Evolutionary conservation across 2,888 invertebrate genomes (phyloP), one percentile per base, ranked within the genome.

Genomic region (Brenthis daphne): DNA sequence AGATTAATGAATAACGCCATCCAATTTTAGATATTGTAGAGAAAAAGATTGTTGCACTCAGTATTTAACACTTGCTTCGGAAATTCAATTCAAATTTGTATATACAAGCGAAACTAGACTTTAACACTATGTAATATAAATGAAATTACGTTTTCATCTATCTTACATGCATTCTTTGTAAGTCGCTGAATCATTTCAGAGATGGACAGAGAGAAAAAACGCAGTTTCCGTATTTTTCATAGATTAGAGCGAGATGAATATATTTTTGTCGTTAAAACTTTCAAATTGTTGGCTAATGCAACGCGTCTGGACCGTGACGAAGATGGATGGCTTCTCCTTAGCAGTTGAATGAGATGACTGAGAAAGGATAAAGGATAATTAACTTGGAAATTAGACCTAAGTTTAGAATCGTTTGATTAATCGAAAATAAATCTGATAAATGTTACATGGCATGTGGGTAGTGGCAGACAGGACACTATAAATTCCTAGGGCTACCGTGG

Each of bases 311-410:
- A 67, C 76, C 72, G 74, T 88, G 92, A 92, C 86, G 90, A 92
- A 90, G 92, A 92, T 88, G 84, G 89, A 91, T 92, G 88, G 77
- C 73, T 81, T 77, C 82, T 85, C 85, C 84, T 87, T 81, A 87
- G 85, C 80, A 82, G 82, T 77, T 85, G 86, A 86, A 86, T 85
- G 86, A 86, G 84, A 83, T 84, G 82, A 84, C 81, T 69, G 74
- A 70, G 71, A 72, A 76, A 74, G 72, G 74, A 76, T 75, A 76
- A 76, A 74, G 72, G 74, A 73, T 76, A 74, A 76, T 76, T 75
- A 76, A 75, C 73, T 72, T 74, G 67, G 66, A 74, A 74, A 75
- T 76, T 72, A 74, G 73, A 74, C 69, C 69, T 71, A 68, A 71
- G 71, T 71, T 73, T 71, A 68, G 68, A 68, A 70, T 68, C 70